Percentiles rank a stretch among this genome's conserved stretches.
phyloP scores from a whole-genome alignment of 2,888 invertebrate species.

The Drosophila parthenogenetica region DNA sequence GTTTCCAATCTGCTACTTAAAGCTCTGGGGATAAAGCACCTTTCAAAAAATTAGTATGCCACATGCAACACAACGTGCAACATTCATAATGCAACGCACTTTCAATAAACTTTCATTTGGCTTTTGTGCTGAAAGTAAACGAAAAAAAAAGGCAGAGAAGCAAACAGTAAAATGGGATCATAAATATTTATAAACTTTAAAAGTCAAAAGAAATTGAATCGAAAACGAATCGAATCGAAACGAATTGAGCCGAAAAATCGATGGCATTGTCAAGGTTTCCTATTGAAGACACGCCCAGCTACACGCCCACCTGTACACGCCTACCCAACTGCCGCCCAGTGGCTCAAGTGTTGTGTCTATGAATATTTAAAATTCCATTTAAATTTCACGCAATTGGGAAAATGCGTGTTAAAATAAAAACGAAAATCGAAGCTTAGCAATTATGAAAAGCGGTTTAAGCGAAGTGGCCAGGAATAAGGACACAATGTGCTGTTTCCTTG shows the following conservation, averaged over 20 bases:
- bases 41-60: slow-evolving; percentile 18
- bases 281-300: slow-evolving; percentile 23
- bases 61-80: slow-evolving; percentile 8
- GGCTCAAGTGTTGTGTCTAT: slow-evolving; percentile 43
- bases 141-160: slow-evolving; percentile 9
- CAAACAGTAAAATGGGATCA: slow-evolving; percentile 29
- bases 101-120: slow-evolving; percentile 1
- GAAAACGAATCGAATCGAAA: slow-evolving; percentile 26
- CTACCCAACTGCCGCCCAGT: slow-evolving; percentile 1
- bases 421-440: slow-evolving; percentile 48
- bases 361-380: slow-evolving; percentile 79
- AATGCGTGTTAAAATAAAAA: slow-evolving; percentile 58
- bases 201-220: slow-evolving; percentile 34
- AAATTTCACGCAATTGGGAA: slow-evolving; percentile 55
- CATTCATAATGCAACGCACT: slow-evolving; percentile 34
- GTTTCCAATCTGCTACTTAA: not conserved
- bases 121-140: slow-evolving; percentile 1
- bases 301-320: slow-evolving; percentile 2
- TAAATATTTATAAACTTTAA: slow-evolving; percentile 71
- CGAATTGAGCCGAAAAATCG: slow-evolving; percentile 60
- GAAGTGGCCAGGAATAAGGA: slow-evolving; percentile 21
- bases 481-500: slow-evolving; percentile 5
- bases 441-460: slow-evolving; percentile 23
- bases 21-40: not conserved
- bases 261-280: slow-evolving; percentile 52